phyloP scores from a whole-genome alignment of 1,140 invertebrate species.

The Cryptotermes secundus region DNA sequence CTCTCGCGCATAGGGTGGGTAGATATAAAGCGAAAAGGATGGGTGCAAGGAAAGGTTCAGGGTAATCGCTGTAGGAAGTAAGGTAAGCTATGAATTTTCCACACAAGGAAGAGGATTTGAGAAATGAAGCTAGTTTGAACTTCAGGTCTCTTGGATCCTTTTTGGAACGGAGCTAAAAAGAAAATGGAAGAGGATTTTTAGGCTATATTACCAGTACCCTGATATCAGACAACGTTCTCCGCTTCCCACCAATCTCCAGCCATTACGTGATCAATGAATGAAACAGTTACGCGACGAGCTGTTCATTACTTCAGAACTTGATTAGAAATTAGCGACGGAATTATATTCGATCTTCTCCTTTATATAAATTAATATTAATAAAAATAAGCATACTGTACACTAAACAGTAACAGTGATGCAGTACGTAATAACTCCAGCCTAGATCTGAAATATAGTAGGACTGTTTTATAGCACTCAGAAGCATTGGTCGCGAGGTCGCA shows the following conservation, averaged over 20 bases:
- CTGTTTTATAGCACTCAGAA: too few species aligned
- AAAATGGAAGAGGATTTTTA: not conserved
- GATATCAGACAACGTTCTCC: not conserved
- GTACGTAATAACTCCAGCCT: too few species aligned
- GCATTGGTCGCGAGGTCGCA: too few species aligned
- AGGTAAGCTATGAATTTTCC: slow-evolving; percentile 13
- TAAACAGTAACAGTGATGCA: too few species aligned
- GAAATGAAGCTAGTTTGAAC: slow-evolving; percentile 13
- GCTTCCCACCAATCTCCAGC: not conserved
- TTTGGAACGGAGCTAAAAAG: not conserved
- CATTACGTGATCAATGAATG: not conserved
- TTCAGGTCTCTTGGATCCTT: not conserved
- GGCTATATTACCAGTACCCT: not conserved
- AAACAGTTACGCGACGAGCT: not conserved
- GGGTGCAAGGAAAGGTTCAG: not conserved
- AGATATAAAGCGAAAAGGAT: not conserved
- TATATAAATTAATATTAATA: too few species aligned
- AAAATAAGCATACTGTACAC: too few species aligned
- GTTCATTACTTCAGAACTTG: not conserved
- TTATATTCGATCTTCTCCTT: not conserved
- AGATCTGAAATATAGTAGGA: too few species aligned
- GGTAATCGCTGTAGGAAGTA: not conserved
- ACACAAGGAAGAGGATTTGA: slow-evolving; percentile 14
- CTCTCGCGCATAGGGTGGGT: not conserved
- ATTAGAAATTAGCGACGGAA: not conserved